Evolutionary conservation across 1,140 invertebrate species (phyloP).

Genomic region (Acromyrmex charruanus): DNA sequence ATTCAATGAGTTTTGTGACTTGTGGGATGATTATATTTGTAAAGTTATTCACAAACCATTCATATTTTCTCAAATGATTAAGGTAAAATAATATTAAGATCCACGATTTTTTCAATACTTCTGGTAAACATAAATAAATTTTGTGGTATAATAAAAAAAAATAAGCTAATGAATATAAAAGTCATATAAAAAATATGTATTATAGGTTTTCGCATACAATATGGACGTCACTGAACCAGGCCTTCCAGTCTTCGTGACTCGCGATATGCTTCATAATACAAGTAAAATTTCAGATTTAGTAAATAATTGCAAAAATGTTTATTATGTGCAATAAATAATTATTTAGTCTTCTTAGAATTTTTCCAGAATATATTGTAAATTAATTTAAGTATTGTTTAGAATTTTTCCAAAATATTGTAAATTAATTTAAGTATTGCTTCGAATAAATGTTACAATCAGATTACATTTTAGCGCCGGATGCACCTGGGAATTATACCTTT

Average conservation of each 20-base stretch:
- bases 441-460: neutral
- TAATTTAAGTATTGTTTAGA: neutral
- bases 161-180: neutral
- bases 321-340: too few species aligned
- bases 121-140: neutral
- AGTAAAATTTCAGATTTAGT: neutral
- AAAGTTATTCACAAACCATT: neutral
- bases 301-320: neutral
- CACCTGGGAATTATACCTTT: constrained; percentile 35
- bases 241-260: neutral
- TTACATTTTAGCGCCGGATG: constrained; percentile 39
- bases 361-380: neutral
- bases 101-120: neutral
- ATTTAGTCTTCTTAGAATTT: neutral
- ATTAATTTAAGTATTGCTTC: neutral
- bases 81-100: neutral
- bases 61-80: neutral
- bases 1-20: constrained; percentile 57
- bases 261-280: neutral
- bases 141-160: neutral
- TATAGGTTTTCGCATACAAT: constrained; percentile 68
- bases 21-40: constrained; percentile 70
- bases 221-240: constrained; percentile 45
- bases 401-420: neutral
- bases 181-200: neutral